Evolutionary conservation across 1,140 invertebrate genomes (phyloP).

Genomic region (Lepidotrigona ventralis): DNA sequence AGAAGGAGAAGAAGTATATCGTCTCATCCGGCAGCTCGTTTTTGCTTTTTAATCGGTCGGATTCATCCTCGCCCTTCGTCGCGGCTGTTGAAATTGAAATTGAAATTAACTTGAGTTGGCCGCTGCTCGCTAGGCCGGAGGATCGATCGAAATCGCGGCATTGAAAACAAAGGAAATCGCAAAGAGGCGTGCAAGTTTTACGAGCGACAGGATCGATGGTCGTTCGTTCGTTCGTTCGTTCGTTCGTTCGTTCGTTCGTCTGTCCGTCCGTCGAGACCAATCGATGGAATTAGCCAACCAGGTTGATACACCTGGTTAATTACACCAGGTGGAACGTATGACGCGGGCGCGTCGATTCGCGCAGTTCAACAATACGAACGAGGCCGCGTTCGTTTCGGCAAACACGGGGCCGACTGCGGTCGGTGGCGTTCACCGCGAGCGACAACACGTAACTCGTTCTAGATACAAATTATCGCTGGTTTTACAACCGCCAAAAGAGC

Average conservation of each 20-base stretch:
- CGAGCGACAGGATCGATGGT: not conserved
- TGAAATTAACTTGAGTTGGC: conserved; percentile 20
- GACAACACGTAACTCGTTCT: conserved; percentile 61
- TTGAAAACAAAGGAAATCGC: not conserved
- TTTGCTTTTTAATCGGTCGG: not conserved
- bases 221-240: not conserved
- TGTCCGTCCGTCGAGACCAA: not conserved
- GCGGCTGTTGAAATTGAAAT: conserved; percentile 29
- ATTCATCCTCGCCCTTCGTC: not conserved
- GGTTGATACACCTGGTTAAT: conserved; percentile 55
- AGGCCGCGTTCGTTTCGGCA: conserved; percentile 36
- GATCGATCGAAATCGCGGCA: conserved; percentile 8
- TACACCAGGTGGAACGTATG: conserved; percentile 29
- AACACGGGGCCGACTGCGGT: conserved; percentile 46
- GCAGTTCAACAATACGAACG: conserved; percentile 33
- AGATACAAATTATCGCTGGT: conserved; percentile 59
- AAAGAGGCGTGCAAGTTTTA: not conserved
- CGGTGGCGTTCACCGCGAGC: conserved; percentile 29
- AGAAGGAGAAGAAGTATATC: not conserved
- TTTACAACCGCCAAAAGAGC: conserved; percentile 62
- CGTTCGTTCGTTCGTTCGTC: not conserved
- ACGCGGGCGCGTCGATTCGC: conserved; percentile 39
- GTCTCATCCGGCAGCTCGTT: too few relatives aligned
- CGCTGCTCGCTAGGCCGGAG: not conserved
- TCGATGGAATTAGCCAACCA: conserved; percentile 16